These are phyloP conservation scores for Crax fasciolata DNA, from an alignment of 2,797 vertebrate species.

Conservation along the genomic window DNA sequence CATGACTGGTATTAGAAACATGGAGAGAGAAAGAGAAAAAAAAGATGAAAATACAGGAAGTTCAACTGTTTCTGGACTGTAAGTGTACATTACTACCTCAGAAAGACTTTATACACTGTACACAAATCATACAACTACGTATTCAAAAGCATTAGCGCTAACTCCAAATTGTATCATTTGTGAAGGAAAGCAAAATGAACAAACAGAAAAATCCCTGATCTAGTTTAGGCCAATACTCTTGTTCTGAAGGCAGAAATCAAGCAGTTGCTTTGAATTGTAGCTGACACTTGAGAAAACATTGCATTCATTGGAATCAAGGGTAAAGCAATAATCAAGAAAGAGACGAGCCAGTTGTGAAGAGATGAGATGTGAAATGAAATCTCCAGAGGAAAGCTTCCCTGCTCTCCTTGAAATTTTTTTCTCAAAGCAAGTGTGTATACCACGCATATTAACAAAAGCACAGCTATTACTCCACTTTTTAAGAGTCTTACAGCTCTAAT, in stretches of 20 bases:
- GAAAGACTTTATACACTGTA: background rate
- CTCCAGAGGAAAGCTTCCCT: background rate
- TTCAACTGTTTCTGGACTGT: background rate
- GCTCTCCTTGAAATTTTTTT: background rate
- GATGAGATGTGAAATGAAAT: background rate
- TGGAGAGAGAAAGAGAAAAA: background rate
- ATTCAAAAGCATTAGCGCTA: background rate
- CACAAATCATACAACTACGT: background rate
- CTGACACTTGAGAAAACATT: background rate
- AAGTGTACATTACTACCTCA: background rate
- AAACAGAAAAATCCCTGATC: background rate
- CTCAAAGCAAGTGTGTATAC: background rate
- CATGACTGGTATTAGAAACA: background rate
- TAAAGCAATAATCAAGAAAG: background rate
- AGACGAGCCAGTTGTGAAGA: background rate
- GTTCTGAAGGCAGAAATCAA: slow-evolving; percentile 4
- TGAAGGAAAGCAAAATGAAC: slow-evolving; percentile 2
- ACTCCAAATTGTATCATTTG: background rate
- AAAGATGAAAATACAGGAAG: background rate
- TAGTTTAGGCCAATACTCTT: background rate
- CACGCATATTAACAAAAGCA: background rate
- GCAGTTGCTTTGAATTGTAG: background rate
- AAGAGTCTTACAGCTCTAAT: background rate
- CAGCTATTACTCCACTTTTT: background rate
- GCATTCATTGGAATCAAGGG: background rate